Percentiles rank a stretch among this genome's conserved stretches.
Conservation (phyloP, 2,888 invertebrate species). For the Coleophora deauratella region DNA sequence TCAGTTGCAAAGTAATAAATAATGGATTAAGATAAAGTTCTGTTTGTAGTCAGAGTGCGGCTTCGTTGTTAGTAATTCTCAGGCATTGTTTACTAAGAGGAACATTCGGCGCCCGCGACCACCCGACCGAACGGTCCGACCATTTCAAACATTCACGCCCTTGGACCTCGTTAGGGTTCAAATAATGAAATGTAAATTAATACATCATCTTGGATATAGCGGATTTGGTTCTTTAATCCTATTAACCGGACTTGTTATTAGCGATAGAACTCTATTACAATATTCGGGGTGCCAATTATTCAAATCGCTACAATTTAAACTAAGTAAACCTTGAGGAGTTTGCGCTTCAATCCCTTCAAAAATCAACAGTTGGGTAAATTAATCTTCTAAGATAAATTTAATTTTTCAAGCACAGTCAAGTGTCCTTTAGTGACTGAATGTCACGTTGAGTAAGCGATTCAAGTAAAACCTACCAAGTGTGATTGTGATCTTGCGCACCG, state of each 20-base stretch:
- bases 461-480: too few species aligned
- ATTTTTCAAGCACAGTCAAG: too few species aligned
- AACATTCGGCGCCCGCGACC: slow-evolving; percentile 16
- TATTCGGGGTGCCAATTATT: slow-evolving; percentile 16
- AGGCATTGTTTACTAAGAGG: neutral
- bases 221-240: slow-evolving; percentile 41
- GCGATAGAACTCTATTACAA: slow-evolving; percentile 7
- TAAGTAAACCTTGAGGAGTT: too few species aligned
- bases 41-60: neutral
- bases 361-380: too few species aligned
- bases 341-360: too few species aligned
- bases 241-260: slow-evolving; percentile 34
- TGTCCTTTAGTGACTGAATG: too few species aligned
- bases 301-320: slow-evolving; percentile 9
- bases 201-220: slow-evolving; percentile 44
- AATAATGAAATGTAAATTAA: slow-evolving; percentile 53
- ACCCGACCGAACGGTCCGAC: too few species aligned
- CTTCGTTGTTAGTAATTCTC: neutral
- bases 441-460: too few species aligned
- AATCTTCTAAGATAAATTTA: too few species aligned
- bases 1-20: too few species aligned
- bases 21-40: neutral
- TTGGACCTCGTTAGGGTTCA: slow-evolving; percentile 13
- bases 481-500: too few species aligned
- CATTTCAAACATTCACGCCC: slow-evolving; percentile 15